Evolutionary conservation across 2,888 invertebrate species (phyloP).

Genomic region (Pseudococcus jackbeardsleyi): DNA sequence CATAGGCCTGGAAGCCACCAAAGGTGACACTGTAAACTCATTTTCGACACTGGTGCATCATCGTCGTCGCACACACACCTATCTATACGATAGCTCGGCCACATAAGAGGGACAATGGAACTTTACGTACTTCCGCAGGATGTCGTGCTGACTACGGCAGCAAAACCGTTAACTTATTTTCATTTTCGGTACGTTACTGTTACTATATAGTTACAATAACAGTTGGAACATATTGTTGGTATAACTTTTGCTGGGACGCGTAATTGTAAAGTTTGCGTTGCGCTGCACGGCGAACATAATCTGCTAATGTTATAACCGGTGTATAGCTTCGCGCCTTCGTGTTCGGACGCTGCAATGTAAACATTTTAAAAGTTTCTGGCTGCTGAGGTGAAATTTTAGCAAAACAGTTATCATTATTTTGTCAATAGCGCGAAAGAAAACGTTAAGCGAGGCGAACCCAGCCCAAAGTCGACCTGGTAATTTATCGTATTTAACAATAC

Average conservation of each 20-base stretch:
- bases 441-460: conserved; percentile 35
- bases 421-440: conserved; percentile 44
- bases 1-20: background rate
- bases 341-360: conserved; percentile 51
- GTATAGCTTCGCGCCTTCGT: background rate
- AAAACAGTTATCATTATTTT: conserved; percentile 52
- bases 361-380: conserved; percentile 53
- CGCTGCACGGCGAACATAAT: conserved; percentile 22
- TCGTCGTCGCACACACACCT: background rate
- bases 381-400: conserved; percentile 45
- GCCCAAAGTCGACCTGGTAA: background rate
- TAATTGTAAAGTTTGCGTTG: conserved; percentile 50
- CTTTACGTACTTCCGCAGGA: conserved; percentile 26
- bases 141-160: background rate
- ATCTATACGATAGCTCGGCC: background rate
- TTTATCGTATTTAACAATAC: conserved; percentile 48
- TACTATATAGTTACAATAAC: conserved; percentile 1
- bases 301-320: conserved; percentile 36
- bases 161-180: conserved; percentile 32
- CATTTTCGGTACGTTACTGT: background rate
- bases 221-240: conserved; percentile 41
- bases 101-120: background rate
- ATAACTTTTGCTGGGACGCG: conserved; percentile 15
- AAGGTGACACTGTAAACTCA: conserved; percentile 27
- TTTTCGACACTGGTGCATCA: conserved; percentile 17